Evolutionary conservation across 23 tunicate species (phyloP).

Genomic region (Aplidium turbinatum): DNA sequence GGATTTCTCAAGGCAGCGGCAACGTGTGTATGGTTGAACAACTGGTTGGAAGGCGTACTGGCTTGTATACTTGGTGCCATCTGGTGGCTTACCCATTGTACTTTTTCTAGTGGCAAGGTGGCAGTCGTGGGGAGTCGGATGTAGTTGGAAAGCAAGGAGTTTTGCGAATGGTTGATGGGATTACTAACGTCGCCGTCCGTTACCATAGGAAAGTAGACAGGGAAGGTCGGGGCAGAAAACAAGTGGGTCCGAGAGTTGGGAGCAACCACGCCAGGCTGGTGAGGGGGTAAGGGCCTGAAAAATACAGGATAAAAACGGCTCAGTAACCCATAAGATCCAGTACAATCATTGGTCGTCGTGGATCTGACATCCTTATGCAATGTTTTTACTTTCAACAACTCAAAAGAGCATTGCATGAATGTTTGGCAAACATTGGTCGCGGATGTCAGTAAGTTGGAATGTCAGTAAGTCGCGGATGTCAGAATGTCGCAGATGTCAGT

Average conservation of each 20-base stretch:
- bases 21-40: not conserved
- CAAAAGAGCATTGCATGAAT: too few species aligned
- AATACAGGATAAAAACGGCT: too few species aligned
- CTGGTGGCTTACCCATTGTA: conserved; percentile 58
- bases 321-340: too few species aligned
- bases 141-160: conserved; percentile 28
- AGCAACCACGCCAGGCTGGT: conserved; percentile 30
- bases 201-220: conserved; percentile 57
- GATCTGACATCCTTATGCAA: too few species aligned
- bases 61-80: too few species aligned
- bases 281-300: conserved; percentile 12
- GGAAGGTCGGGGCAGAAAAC: conserved; percentile 55
- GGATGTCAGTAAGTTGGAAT: too few species aligned
- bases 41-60: too few species aligned
- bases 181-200: conserved; percentile 6
- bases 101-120: conserved; percentile 49
- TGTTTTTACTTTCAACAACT: too few species aligned
- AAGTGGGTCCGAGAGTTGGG: conserved; percentile 45
- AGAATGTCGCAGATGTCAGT: too few species aligned
- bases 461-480: too few species aligned
- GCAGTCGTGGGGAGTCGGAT: conserved; percentile 44
- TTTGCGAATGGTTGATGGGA: conserved; percentile 7
- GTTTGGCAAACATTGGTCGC: too few species aligned
- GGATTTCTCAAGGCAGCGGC: not conserved
- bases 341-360: too few species aligned